Evolutionary conservation across 2,888 invertebrate genomes (phyloP).

Genomic region (Blastobasis adustella): DNA sequence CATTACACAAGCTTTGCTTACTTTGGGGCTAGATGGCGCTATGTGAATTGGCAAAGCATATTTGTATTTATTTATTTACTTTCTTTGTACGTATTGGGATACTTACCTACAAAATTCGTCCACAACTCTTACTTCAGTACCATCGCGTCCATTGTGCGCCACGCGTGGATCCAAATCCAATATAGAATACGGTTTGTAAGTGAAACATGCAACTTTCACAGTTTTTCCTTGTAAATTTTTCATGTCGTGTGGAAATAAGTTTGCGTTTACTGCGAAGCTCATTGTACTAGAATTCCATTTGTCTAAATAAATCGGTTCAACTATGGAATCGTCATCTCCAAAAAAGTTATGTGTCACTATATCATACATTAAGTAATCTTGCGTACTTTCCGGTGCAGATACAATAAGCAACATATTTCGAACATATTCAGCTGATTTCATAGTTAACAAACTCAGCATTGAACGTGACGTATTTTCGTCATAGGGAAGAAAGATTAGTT

Average conservation of each 20-base stretch:
- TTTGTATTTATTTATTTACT: too few species aligned
- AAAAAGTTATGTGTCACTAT: constrained; percentile 58
- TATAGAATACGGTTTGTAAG: constrained; percentile 76
- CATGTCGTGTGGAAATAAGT: constrained; percentile 67
- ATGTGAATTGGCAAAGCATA: too few species aligned
- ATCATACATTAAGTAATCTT: constrained; percentile 34
- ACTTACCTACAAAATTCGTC: constrained; percentile 66
- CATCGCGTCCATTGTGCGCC: constrained; percentile 62
- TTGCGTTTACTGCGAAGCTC: constrained; percentile 35
- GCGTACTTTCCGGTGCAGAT: constrained; percentile 17
- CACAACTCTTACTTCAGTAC: constrained; percentile 64
- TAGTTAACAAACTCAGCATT: constrained; percentile 33
- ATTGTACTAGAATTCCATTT: constrained; percentile 49
- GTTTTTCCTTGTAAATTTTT: constrained; percentile 56
- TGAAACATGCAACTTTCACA: constrained; percentile 71
- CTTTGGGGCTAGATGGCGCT: too few species aligned
- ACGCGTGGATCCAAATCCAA: constrained; percentile 45
- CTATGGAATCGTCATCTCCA: constrained; percentile 32
- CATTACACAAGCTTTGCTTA: too few species aligned
- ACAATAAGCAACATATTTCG: constrained; percentile 47
- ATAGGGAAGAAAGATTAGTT: constrained; percentile 51
- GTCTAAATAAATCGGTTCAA: constrained; percentile 43
- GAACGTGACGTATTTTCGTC: constrained; percentile 14
- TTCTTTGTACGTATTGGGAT: not conserved
- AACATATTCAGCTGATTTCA: constrained; percentile 42